Evolutionary conservation across 2,797 vertebrate species (phyloP), one percentile per base, ranked within the genome.

Genomic region (Nannoperca australis): DNA sequence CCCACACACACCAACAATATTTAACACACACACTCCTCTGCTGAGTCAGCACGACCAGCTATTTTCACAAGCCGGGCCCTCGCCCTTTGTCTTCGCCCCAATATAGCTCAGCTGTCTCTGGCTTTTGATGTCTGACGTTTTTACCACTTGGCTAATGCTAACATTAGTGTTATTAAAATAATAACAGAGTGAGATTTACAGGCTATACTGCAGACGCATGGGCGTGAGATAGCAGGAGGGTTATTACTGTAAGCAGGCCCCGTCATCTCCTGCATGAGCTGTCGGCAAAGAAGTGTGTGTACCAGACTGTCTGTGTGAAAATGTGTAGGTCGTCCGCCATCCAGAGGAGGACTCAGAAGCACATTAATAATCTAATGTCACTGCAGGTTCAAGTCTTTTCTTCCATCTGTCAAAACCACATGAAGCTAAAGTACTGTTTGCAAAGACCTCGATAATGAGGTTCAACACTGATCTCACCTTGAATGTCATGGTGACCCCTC

Each of bases 31-130:
- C 50, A 34, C 20, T 32, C 58, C 56, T 71, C 64, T 89, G 89
- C 90, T 90, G 90, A 95, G 78, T 95, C 93, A 94, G 92, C 88
- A 53, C 1, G 10, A 40, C 68, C 68, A 58, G 70, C 83, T 94
- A 84, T 94, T 95, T 95, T 93, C 90, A 92, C 83, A 91, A 76
- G 86, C 87, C 60, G 51, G 72, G 78, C 82, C 82, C 81, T 85
- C 75, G 49, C 76, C 77, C 80, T 90, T 79, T 86, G 85, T 91
- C 85, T 90, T 88, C 71, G 72, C 69, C 84, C 83, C 78, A 53
- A 70, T 90, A 63, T 79, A 84, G 86, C 85, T 81, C 85, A 79
- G 40, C 85, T 74, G 70, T 84, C 87, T 82, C 70, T 12, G 65
- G 24, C 73, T 65, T 88, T 91, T 90, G 87, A 92, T 85, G 86